Evolutionary conservation across 2,888 invertebrate genomes (phyloP).

Genomic region (Plagodis pulveraria): DNA sequence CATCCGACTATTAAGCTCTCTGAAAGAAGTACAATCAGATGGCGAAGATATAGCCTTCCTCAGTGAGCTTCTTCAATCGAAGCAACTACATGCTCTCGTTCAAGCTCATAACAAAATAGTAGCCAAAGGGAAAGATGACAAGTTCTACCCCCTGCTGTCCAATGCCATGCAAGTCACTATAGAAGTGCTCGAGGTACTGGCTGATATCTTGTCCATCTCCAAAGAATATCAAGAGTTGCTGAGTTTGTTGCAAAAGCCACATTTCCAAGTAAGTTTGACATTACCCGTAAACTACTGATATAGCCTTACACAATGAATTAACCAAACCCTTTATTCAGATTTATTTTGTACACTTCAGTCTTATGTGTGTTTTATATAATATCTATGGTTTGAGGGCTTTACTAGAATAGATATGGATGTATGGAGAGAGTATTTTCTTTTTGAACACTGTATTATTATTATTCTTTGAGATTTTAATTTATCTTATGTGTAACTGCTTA

Average conservation of each 20-base stretch:
- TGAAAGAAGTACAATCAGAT: constrained; percentile 92
- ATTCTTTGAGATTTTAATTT: no score
- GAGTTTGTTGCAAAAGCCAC: constrained; percentile 92
- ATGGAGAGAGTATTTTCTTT: no score
- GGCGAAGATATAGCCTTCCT: constrained; percentile 95
- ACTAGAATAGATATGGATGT: no score
- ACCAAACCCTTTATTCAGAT: not conserved
- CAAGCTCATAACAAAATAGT: constrained; percentile 96
- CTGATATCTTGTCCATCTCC: constrained; percentile 87
- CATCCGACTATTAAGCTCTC: constrained; percentile 91
- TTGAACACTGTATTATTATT: no score
- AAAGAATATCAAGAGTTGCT: constrained; percentile 92
- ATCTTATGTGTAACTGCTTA: no score
- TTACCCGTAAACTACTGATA: not conserved
- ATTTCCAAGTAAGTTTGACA: constrained; percentile 89
- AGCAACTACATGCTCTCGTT: constrained; percentile 94
- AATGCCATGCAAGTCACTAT: constrained; percentile 93
- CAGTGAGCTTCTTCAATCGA: constrained; percentile 92
- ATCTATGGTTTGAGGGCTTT: no score
- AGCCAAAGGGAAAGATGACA: constrained; percentile 93
- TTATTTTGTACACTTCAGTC: not conserved
- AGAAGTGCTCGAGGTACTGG: constrained; percentile 92
- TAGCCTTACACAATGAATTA: not conserved
- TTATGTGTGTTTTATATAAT: not conserved
- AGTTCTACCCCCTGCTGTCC: constrained; percentile 92